phyloP scores from a whole-genome alignment of 2,113 vertebrate genomes.

The Chelonoidis abingdonii region DNA sequence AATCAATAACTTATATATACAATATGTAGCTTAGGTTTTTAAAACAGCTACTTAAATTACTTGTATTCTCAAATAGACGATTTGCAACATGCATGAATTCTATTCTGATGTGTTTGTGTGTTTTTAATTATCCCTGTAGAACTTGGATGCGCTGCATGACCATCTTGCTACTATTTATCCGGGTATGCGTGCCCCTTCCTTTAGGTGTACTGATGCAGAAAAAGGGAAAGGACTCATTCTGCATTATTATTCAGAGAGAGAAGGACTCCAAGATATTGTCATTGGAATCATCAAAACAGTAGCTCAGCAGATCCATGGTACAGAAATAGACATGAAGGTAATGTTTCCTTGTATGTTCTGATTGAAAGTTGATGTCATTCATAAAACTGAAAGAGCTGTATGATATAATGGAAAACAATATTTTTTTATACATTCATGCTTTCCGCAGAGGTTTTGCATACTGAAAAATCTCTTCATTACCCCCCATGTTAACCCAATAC shows the following conservation, averaged over 20 bases:
- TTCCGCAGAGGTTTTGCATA: neutral
- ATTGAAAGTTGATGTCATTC: neutral
- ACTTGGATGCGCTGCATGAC: constrained; percentile 96
- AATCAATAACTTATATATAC: neutral
- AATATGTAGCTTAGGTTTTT: neutral
- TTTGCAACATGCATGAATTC: neutral
- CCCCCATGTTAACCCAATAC: neutral
- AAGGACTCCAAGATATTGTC: constrained; percentile 98
- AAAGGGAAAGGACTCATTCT: constrained; percentile 97
- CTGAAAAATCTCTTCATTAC: neutral
- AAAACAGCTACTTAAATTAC: neutral
- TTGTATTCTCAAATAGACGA: neutral
- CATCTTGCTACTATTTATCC: constrained; percentile 99
- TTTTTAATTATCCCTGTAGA: constrained; percentile 79
- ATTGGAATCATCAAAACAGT: constrained; percentile 99
- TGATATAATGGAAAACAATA: neutral
- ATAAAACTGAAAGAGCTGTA: neutral
- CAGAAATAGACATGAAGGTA: constrained; percentile 99
- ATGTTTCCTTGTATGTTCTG: neutral
- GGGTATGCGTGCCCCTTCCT: constrained; percentile 97
- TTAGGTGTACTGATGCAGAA: constrained; percentile 95
- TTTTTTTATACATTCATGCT: neutral
- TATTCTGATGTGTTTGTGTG: neutral
- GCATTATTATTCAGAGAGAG: constrained; percentile 98
- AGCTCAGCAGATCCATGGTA: constrained; percentile 97